Evolutionary conservation across 2,888 invertebrate species (phyloP), one percentile per base, ranked within the genome.

Genomic region (Andrena haemorrhoa): DNA sequence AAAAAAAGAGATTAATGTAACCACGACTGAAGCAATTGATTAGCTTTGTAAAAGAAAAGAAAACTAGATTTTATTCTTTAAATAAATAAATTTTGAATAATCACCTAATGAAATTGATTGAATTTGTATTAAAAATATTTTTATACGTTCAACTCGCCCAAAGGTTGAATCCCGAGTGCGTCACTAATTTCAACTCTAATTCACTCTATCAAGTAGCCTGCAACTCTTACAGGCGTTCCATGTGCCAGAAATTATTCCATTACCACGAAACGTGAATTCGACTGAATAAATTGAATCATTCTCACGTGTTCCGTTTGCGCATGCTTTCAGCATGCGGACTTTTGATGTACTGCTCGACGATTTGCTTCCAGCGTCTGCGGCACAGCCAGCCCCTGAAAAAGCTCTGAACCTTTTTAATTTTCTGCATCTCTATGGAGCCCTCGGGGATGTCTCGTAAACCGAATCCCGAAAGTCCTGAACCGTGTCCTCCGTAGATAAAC

Each of bases 341-440:
- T 93, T 98, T 97, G 92, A 98, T 98, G 94, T 98, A 98, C 93
- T 98, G 97, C 90, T 98, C 98, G 23, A 98, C 98, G 75, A 98
- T 98, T 93, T 98, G 98, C 94, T 98, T 98, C 98, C 98, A 98
- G 58, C 98, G 95, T 8, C 98, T 95, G 12, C 98, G 95, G 93
- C 98, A 98, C 74, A 98, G 94, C 98, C 98, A 98, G 12, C 98
- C 98, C 6, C 98, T 96, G 94, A 98, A 98, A 94, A 98, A 98
- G 92, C 98, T 98, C 95, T 98, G 97, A 20, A 97, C 96, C 94
- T 97, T 97, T 94, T 98, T 98, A 87, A 98, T 98, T 94, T 98
- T 98, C 84, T 96, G 95, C 81, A 98, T 95, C 92, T 98, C 98
- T n/a, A 95, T 95, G 0, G 96, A 96, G 84, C 97, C 96, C 87